These are phyloP conservation scores for Cheumatopsyche charites DNA, from an alignment of 1,140 invertebrate genomes.

Conservation along the genomic window DNA sequence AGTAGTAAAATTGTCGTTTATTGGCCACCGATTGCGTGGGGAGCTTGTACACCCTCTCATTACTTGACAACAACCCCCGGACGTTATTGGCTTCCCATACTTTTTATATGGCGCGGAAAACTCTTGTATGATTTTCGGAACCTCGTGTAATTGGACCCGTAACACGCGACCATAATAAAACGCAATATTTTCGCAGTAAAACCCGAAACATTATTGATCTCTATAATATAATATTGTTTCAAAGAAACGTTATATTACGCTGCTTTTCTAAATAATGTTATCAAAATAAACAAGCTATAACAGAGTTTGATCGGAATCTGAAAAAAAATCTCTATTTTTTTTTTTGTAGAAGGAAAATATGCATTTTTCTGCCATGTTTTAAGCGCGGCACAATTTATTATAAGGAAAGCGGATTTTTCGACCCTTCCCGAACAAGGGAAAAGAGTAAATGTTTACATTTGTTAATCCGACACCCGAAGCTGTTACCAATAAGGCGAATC, in stretches of 20 bases:
- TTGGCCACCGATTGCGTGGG: slow-evolving; percentile 42
- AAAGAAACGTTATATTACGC: too few relatives aligned
- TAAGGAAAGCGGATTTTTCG: too few relatives aligned
- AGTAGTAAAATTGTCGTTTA: slow-evolving; percentile 48
- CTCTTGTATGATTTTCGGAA: slow-evolving; percentile 31
- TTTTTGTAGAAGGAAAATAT: too few relatives aligned
- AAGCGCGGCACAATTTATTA: too few relatives aligned
- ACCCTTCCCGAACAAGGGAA: not conserved
- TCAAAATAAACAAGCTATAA: too few relatives aligned
- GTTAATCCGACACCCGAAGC: slow-evolving; percentile 29
- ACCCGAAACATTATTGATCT: too few relatives aligned
- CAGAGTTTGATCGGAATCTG: too few relatives aligned
- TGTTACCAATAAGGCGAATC: slow-evolving; percentile 34
- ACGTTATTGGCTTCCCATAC: slow-evolving; percentile 45
- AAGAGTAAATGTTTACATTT: slow-evolving; percentile 33
- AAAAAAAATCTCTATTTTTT: too few relatives aligned
- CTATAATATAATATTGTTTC: too few relatives aligned
- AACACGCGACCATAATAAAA: not conserved
- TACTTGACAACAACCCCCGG: slow-evolving; percentile 42
- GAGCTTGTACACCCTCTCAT: slow-evolving; percentile 21
- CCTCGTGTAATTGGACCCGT: slow-evolving; percentile 20
- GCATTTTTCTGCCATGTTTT: too few relatives aligned
- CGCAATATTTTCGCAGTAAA: not conserved
- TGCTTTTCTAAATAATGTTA: too few relatives aligned
- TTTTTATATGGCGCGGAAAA: slow-evolving; percentile 36